These are phyloP conservation scores for Exephanes ischioxanthus DNA, from an alignment of 2,888 invertebrate genomes.

Conservation along the genomic window DNA sequence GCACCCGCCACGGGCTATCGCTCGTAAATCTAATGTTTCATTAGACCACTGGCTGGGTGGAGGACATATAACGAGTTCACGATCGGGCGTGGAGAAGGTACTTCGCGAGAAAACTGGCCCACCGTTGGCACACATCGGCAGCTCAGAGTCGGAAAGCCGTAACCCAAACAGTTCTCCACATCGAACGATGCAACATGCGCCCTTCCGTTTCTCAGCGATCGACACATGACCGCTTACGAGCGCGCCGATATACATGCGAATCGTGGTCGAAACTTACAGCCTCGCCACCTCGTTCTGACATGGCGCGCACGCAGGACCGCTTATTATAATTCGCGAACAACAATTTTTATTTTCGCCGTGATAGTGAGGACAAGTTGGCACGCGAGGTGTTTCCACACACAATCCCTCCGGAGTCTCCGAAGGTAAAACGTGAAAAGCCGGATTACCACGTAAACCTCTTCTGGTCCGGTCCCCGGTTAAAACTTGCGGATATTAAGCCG, in stretches of 20 bases:
- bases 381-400: conserved; percentile 16
- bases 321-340: conserved; percentile 50
- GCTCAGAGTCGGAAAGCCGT: neutral
- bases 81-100: neutral
- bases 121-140: neutral
- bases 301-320: conserved; percentile 32
- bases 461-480: neutral
- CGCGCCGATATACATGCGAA: conserved; percentile 39
- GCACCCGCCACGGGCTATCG: conserved; percentile 57
- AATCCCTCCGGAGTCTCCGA: neutral
- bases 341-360: conserved; percentile 14
- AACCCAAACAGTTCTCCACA: neutral
- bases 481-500: neutral
- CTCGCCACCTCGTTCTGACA: conserved; percentile 56
- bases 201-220: neutral
- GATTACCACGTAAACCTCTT: neutral
- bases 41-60: conserved; percentile 61
- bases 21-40: conserved; percentile 72
- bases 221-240: neutral
- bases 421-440: neutral
- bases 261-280: conserved; percentile 37
- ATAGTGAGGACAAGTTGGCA: conserved; percentile 29
- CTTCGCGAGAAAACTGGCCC: conserved; percentile 29
- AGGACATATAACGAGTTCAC: conserved; percentile 12
- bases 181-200: neutral